These are phyloP conservation scores for Xiphophorus hellerii DNA, from an alignment of 2,113 vertebrate species.

Conservation along the genomic window DNA sequence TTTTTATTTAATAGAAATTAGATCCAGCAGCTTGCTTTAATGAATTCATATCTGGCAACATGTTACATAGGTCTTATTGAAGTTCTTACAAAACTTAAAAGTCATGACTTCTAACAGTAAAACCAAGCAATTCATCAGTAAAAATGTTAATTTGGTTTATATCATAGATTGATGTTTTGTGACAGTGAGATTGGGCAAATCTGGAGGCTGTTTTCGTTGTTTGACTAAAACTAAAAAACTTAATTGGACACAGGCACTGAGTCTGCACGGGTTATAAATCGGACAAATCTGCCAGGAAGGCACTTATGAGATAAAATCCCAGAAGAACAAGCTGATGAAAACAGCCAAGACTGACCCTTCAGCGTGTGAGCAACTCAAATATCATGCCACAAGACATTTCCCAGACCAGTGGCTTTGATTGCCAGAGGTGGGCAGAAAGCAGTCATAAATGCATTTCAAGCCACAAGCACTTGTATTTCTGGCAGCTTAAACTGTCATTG, in stretches of 20 bases:
- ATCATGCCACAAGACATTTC: constrained; percentile 63
- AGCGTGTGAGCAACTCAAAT: constrained; percentile 53
- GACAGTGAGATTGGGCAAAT: background rate
- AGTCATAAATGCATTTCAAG: constrained; percentile 65
- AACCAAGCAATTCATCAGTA: background rate
- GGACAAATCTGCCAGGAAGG: constrained; percentile 57
- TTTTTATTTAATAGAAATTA: constrained; percentile 16
- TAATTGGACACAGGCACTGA: constrained; percentile 39
- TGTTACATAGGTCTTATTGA: constrained; percentile 8
- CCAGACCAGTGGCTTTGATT: constrained; percentile 56
- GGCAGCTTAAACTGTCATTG: constrained; percentile 28
- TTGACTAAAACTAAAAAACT: constrained; percentile 36
- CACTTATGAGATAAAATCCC: constrained; percentile 67
- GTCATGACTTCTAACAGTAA: constrained; percentile 17
- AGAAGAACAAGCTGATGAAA: constrained; percentile 17
- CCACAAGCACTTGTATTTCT: constrained; percentile 62
- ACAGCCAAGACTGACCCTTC: constrained; percentile 39
- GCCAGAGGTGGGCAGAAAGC: constrained; percentile 30
- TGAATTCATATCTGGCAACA: background rate
- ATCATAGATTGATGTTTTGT: constrained; percentile 10
- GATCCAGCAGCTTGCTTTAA: background rate
- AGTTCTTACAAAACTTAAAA: constrained; percentile 2
- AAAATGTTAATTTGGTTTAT: background rate
- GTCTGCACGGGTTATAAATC: constrained; percentile 32
- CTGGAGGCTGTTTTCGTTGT: constrained; percentile 32